phyloP scores from a whole-genome alignment of 2,797 vertebrate species.

The Iguana delicatissima region DNA sequence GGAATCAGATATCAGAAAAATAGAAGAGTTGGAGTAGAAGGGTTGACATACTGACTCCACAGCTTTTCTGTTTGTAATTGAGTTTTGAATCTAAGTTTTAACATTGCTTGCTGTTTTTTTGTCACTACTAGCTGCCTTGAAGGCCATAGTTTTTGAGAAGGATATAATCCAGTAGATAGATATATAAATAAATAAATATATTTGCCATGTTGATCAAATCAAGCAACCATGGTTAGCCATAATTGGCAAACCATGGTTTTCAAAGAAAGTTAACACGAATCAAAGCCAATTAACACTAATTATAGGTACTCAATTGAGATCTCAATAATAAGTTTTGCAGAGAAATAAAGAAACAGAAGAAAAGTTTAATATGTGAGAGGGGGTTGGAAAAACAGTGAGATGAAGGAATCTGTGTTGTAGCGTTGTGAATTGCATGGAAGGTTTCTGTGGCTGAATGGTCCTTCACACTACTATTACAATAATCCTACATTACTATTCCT shows the following conservation, averaged over 20 bases:
- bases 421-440: neutral
- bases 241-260: neutral
- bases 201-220: neutral
- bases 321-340: neutral
- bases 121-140: neutral
- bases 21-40: no score
- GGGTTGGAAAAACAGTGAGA: constrained; percentile 22
- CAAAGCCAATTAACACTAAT: neutral
- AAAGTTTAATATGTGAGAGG: neutral
- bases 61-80: neutral
- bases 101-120: neutral
- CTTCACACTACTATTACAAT: neutral
- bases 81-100: neutral
- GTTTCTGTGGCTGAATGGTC: neutral
- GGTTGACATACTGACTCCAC: no score
- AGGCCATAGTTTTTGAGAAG: neutral
- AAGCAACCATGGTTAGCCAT: neutral
- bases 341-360: neutral
- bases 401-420: neutral
- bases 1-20: no score
- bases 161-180: neutral
- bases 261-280: neutral
- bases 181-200: neutral
- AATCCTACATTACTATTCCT: no score
- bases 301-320: neutral